Percentiles rank a stretch among this genome's conserved stretches.
Conservation (phyloP, 2,113 vertebrate species). For the Calyptommatus sinebrachiatus region DNA sequence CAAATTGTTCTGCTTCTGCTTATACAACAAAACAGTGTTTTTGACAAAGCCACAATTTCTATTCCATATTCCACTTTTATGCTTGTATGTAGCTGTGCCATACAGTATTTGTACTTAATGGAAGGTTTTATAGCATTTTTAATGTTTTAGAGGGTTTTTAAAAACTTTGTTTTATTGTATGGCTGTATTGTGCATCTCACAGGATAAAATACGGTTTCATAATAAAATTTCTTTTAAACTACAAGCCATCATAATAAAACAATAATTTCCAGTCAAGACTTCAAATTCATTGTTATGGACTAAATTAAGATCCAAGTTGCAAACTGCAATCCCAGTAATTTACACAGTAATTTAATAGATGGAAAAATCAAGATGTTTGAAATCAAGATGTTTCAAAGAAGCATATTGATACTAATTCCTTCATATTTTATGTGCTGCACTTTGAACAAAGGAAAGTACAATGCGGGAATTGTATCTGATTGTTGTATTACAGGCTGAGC, state of each 20-base stretch:
- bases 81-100: no score
- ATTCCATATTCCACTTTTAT: neutral
- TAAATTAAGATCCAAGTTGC: neutral
- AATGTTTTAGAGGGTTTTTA: no score
- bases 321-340: neutral
- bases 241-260: no score
- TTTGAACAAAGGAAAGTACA: neutral
- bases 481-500: neutral
- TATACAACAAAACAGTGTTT: neutral
- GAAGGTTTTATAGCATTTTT: no score
- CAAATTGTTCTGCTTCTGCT: neutral
- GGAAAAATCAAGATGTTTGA: neutral
- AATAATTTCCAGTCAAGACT: neutral
- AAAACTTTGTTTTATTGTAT: no score
- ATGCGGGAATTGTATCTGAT: neutral
- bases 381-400: neutral
- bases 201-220: no score
- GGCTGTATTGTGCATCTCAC: no score
- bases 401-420: neutral
- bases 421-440: neutral
- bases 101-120: no score
- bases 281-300: neutral
- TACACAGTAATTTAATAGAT: neutral
- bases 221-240: no score
- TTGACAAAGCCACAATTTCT: neutral